These are phyloP conservation scores for Meteorus sp. DNA, from an alignment of 1,140 invertebrate species.

Conservation along the genomic window DNA sequence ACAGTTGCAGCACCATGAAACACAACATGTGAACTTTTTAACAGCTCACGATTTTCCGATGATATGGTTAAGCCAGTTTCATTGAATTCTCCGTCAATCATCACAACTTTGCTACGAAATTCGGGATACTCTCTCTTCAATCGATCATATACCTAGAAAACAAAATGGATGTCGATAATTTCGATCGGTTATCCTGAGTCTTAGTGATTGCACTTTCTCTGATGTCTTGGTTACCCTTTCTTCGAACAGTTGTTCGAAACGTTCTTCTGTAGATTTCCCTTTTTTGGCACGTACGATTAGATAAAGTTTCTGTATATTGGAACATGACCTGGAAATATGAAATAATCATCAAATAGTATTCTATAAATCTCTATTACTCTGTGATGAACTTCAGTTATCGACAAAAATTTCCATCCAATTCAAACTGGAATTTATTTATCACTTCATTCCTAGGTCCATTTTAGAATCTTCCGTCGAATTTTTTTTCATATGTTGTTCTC, in stretches of 20 bases:
- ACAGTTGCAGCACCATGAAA: conserved; percentile 71
- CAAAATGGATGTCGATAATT: conserved; percentile 8
- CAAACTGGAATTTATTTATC: too few species aligned
- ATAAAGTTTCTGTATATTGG: conserved; percentile 67
- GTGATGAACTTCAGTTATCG: not conserved
- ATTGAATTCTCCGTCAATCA: conserved; percentile 66
- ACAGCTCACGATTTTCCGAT: conserved; percentile 64
- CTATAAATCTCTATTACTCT: not conserved
- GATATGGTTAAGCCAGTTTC: conserved; percentile 65
- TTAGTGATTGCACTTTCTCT: too few species aligned
- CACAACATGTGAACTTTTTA: conserved; percentile 66
- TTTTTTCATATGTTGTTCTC: not conserved
- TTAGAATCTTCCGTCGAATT: not conserved
- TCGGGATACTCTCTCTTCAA: conserved; percentile 64
- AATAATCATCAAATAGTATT: conserved; percentile 4
- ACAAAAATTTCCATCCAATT: too few species aligned
- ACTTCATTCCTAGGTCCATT: too few species aligned
- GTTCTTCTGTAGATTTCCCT: conserved; percentile 62
- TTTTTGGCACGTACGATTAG: conserved; percentile 72
- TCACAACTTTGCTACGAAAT: conserved; percentile 68
- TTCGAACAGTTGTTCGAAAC: conserved; percentile 63
- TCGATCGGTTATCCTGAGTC: too few species aligned
- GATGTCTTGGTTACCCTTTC: conserved; percentile 61
- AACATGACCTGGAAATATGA: conserved; percentile 64
- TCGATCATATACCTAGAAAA: conserved; percentile 60